Evolutionary conservation across 2,113 vertebrate genomes (phyloP).

Genomic region (Cavia porcellus): DNA sequence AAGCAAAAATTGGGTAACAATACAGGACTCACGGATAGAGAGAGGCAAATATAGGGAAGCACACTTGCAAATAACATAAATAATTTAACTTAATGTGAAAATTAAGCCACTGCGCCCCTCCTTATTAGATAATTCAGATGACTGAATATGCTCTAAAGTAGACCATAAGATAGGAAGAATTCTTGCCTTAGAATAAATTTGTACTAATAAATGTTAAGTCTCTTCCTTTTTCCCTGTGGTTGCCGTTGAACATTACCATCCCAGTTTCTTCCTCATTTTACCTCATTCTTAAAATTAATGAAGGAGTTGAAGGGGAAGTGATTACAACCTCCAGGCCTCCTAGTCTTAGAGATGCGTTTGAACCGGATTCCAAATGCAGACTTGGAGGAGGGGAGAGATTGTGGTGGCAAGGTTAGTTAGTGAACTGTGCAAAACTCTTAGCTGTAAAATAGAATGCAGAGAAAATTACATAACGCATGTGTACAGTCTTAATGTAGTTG

Average conservation of each 20-base stretch:
- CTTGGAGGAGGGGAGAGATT: not conserved
- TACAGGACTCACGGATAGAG: not conserved
- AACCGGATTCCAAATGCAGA: not conserved
- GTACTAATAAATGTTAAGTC: not conserved
- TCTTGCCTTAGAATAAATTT: conserved; percentile 15
- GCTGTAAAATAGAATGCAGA: not conserved
- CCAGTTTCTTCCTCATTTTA: not conserved
- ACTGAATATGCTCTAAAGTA: conserved; percentile 31
- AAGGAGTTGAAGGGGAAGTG: conserved; percentile 5
- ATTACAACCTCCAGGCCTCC: not conserved
- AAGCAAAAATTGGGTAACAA: conserved; percentile 50
- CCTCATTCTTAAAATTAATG: not conserved
- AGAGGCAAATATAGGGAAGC: conserved; percentile 9
- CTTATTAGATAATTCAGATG: not conserved
- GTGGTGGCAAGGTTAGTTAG: not conserved
- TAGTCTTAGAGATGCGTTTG: not conserved
- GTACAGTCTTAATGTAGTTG: too few species aligned
- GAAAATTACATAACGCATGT: too few species aligned
- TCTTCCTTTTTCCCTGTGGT: not conserved
- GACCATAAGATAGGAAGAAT: not conserved
- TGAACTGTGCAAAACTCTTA: not conserved
- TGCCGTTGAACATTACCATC: not conserved
- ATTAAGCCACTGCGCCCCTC: conserved; percentile 35
- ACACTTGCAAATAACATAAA: not conserved
- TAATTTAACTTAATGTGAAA: conserved; percentile 61